These are phyloP conservation scores for Equus przewalskii DNA, from an alignment of 2,113 vertebrate genomes.

Conservation along the genomic window DNA sequence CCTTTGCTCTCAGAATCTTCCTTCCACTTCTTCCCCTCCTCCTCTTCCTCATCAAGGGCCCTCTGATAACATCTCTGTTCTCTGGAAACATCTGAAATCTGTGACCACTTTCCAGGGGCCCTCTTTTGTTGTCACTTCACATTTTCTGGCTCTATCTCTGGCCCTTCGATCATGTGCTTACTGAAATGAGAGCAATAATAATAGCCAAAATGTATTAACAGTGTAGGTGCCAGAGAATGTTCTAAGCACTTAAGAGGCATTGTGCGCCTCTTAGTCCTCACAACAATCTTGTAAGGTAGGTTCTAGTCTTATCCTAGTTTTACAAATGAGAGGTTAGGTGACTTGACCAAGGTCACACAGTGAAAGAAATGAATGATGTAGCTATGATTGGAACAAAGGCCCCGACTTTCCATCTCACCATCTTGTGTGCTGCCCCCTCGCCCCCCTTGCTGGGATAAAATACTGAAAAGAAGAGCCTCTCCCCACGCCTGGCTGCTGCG, in stretches of 20 bases:
- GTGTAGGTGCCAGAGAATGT: not conserved
- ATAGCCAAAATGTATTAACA: not conserved
- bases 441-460: not conserved
- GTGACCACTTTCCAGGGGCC: not conserved
- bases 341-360: not conserved
- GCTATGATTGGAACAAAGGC: not conserved
- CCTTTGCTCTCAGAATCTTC: not conserved
- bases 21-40: not conserved
- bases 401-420: not conserved
- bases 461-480: not conserved
- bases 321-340: not conserved
- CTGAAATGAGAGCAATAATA: not conserved
- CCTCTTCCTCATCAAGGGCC: not conserved
- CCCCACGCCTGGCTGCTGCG: not conserved
- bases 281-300: not conserved
- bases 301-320: slow-evolving; percentile 31
- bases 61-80: not conserved
- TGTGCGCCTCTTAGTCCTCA: not conserved
- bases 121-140: not conserved
- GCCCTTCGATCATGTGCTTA: not conserved
- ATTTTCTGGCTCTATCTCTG: not conserved
- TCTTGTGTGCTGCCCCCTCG: not conserved
- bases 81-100: not conserved
- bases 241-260: not conserved
- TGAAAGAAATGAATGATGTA: not conserved